A percentile compares a stretch with the other conserved stretches of the same genome.
Evolutionary conservation across 2,888 invertebrate genomes (phyloP).

Genomic region (Lagria hirta): DNA sequence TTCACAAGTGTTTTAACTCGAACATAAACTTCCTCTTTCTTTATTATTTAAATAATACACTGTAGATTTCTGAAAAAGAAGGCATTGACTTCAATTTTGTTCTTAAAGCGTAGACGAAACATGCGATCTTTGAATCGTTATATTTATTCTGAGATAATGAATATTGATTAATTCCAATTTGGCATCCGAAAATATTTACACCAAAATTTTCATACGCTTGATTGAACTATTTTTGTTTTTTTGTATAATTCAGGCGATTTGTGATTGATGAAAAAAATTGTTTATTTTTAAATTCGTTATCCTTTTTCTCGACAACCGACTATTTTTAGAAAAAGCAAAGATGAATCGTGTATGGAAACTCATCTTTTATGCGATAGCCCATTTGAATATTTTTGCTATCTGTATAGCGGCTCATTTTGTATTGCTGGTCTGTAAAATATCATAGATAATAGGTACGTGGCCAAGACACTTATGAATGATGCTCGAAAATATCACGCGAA

Average conservation of each 20-base stretch:
- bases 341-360: conserved; percentile 1
- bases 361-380: too few relatives aligned
- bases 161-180: not conserved
- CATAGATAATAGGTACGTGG: conserved; percentile 7
- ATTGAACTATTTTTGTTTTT: too few relatives aligned
- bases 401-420: conserved; percentile 11
- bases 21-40: too few relatives aligned
- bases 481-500: conserved; percentile 8
- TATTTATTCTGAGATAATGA: too few relatives aligned
- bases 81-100: too few relatives aligned
- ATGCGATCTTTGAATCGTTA: too few relatives aligned
- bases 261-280: conserved; percentile 8
- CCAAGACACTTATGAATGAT: conserved; percentile 6
- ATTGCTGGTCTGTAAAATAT: conserved; percentile 10
- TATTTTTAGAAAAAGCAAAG: conserved; percentile 5
- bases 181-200: not conserved
- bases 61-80: too few relatives aligned
- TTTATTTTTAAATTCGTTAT: conserved; percentile 2
- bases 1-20: too few relatives aligned
- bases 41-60: too few relatives aligned
- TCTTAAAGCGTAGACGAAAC: too few relatives aligned
- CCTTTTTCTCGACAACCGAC: conserved; percentile 4
- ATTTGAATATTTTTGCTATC: conserved; percentile 3
- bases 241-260: too few relatives aligned
- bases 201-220: not conserved